phyloP scores from a whole-genome alignment of 2,797 vertebrate species.

The Peromyscus aztecus region DNA sequence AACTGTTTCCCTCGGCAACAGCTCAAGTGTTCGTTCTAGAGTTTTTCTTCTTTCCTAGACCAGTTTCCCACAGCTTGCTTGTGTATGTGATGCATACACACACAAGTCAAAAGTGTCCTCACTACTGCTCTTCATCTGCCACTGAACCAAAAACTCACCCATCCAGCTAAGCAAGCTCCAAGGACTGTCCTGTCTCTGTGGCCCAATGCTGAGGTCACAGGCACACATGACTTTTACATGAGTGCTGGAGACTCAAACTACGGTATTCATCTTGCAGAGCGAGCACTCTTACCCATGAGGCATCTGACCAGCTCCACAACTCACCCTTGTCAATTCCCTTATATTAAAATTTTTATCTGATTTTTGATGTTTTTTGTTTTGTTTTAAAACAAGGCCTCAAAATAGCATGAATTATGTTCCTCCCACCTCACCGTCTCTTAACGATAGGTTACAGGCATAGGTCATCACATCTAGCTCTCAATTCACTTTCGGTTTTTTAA shows the following conservation, averaged over 20 bases:
- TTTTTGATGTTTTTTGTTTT: neutral
- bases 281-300: neutral
- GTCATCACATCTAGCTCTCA: neutral
- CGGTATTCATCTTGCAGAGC: neutral
- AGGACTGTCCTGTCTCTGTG: neutral
- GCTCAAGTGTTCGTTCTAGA: neutral
- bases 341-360: neutral
- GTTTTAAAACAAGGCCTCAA: neutral
- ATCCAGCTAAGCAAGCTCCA: neutral
- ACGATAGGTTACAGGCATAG: neutral
- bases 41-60: neutral
- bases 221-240: neutral
- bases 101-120: neutral
- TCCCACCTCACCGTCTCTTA: neutral
- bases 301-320: neutral
- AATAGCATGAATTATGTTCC: neutral
- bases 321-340: neutral
- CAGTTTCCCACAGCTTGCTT: neutral
- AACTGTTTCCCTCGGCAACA: conserved; percentile 40
- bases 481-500: neutral
- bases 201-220: neutral
- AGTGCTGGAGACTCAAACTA: neutral
- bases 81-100: neutral
- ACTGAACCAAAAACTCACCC: neutral
- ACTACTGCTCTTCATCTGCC: too few species aligned